Conservation (phyloP, 2,797 vertebrate genomes). For the Parambassis ranga region DNA sequence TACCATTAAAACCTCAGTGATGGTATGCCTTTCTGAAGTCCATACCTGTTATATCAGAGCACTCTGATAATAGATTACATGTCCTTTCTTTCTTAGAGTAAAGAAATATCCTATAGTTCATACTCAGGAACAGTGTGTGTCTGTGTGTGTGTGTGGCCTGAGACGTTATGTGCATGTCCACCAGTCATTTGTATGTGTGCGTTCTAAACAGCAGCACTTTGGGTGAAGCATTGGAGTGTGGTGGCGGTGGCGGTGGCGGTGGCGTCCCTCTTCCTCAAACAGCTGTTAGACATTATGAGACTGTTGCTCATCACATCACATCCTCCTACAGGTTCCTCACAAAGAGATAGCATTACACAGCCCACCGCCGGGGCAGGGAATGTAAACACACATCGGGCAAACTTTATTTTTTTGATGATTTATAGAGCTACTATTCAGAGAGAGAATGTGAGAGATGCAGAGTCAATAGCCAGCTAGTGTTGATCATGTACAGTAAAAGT, state of each 20-base stretch:
- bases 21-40: slow-evolving; percentile 23
- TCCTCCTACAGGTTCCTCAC: slow-evolving; percentile 47
- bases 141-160: slow-evolving; percentile 81
- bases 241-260: neutral
- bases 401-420: slow-evolving; percentile 75
- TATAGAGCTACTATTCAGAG: slow-evolving; percentile 66
- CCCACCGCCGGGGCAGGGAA: slow-evolving; percentile 64
- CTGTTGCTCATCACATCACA: slow-evolving; percentile 55
- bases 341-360: slow-evolving; percentile 35
- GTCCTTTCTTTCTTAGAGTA: slow-evolving; percentile 59
- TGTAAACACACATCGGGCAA: slow-evolving; percentile 65
- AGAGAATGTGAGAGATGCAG: slow-evolving; percentile 46
- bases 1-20: slow-evolving; percentile 35
- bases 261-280: slow-evolving; percentile 39
- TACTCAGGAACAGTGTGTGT: slow-evolving; percentile 86
- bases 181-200: slow-evolving; percentile 37
- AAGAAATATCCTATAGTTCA: slow-evolving; percentile 70
- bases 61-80: no score
- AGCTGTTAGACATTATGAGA: slow-evolving; percentile 34
- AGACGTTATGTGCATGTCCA: slow-evolving; percentile 31
- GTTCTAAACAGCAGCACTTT: slow-evolving; percentile 77
- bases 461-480: slow-evolving; percentile 50
- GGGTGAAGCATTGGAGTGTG: slow-evolving; percentile 50
- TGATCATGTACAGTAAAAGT: slow-evolving; percentile 68
- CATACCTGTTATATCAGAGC: slow-evolving; percentile 28